phyloP scores from a whole-genome alignment of 1,140 invertebrate species.

The Drosophila kepulauana region DNA sequence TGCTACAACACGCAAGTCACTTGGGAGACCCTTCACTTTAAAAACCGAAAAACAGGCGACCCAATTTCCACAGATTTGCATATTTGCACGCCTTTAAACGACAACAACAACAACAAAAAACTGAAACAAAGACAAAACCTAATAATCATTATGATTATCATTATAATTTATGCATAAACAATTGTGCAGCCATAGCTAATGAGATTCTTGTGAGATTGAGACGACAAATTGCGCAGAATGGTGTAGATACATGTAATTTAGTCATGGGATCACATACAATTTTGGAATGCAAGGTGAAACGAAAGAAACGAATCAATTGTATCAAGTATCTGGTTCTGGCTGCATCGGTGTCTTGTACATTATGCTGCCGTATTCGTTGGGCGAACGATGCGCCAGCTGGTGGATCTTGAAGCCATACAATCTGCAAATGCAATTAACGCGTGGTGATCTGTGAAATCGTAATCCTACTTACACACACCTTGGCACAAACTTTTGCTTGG shows the following conservation, averaged over 20 bases:
- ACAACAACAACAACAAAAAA: conserved; percentile 42
- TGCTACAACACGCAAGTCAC: conserved; percentile 29
- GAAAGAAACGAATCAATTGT: neutral
- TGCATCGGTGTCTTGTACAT: neutral
- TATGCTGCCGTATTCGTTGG: neutral
- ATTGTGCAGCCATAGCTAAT: conserved; percentile 53
- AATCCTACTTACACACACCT: conserved; percentile 86
- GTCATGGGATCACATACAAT: conserved; percentile 1
- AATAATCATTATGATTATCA: conserved; percentile 28
- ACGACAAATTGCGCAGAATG: conserved; percentile 7
- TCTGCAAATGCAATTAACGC: conserved; percentile 10
- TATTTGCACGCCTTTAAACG: conserved; percentile 37
- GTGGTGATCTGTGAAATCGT: too few species aligned
- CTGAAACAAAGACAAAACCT: conserved; percentile 40
- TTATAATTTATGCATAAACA: conserved; percentile 47
- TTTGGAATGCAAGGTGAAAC: neutral
- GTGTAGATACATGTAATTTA: conserved; percentile 36
- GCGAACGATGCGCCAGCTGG: conserved; percentile 32
- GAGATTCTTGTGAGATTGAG: conserved; percentile 3
- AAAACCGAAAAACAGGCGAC: conserved; percentile 26
- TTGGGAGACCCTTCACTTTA: conserved; percentile 64
- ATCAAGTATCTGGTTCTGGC: conserved; percentile 38
- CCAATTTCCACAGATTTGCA: conserved; percentile 74
- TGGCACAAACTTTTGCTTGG: conserved; percentile 98
- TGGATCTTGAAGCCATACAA: conserved; percentile 71